Evolutionary conservation across 2,113 vertebrate genomes (phyloP).

Genomic region (Sphyrna mokarran): DNA sequence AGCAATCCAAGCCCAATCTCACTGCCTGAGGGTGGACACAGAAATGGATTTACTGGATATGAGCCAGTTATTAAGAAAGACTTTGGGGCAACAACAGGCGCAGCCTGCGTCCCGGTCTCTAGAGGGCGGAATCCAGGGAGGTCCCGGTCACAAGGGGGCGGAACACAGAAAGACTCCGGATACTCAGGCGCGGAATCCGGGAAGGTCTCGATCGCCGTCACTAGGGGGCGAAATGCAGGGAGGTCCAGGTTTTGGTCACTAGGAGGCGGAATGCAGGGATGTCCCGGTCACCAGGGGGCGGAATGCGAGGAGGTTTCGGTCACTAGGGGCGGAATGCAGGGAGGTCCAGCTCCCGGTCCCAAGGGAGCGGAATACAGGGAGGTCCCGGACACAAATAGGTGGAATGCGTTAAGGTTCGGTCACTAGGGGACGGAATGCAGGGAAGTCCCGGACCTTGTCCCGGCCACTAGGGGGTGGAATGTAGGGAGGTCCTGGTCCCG

Average conservation of each 20-base stretch:
- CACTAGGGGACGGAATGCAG: background rate
- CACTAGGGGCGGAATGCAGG: too few relatives aligned
- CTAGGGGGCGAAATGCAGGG: too few relatives aligned
- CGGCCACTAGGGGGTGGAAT: background rate
- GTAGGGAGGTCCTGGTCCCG: too few relatives aligned
- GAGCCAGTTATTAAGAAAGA: background rate
- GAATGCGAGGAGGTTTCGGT: background rate
- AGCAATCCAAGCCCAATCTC: background rate
- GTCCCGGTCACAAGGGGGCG: background rate
- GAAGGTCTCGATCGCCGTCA: background rate
- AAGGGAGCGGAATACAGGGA: background rate
- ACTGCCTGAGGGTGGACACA: background rate
- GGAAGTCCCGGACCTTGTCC: too few relatives aligned
- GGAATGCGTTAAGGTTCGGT: too few relatives aligned
- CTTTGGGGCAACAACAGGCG: background rate
- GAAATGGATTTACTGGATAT: too few relatives aligned
- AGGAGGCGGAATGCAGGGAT: background rate
- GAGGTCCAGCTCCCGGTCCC: background rate
- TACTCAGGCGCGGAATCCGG: background rate
- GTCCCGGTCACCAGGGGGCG: background rate
- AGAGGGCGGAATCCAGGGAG: background rate
- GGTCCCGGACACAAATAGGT: too few relatives aligned
- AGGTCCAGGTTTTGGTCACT: too few relatives aligned
- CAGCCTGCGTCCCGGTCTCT: too few relatives aligned
- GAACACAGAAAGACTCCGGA: background rate